Percentiles rank a stretch among this genome's conserved stretches.
These are phyloP conservation scores for Capromys pilorides DNA, from an alignment of 2,797 vertebrate genomes.

Conservation along the genomic window DNA sequence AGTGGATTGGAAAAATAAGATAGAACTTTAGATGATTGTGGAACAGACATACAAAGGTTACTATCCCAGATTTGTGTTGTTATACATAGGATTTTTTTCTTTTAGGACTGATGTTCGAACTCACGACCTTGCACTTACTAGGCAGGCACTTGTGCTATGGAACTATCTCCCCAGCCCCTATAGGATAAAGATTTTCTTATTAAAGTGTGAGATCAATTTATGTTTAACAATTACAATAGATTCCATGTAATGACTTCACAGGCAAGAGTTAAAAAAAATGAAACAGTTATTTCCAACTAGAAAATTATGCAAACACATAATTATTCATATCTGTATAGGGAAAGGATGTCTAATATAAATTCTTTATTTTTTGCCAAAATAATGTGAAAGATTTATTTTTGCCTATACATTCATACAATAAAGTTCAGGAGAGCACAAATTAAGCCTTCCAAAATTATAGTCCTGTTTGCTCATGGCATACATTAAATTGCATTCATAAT, in stretches of 20 bases:
- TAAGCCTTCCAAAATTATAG: constrained; percentile 52
- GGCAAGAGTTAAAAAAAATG: constrained; percentile 69
- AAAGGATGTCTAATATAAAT: constrained; percentile 72
- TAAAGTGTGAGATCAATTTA: constrained; percentile 57
- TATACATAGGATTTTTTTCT: background rate
- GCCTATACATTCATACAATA: constrained; percentile 34
- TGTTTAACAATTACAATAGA: constrained; percentile 55
- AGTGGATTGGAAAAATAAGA: constrained; percentile 3
- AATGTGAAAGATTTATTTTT: constrained; percentile 64
- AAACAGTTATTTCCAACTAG: constrained; percentile 71
- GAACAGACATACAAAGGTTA: background rate
- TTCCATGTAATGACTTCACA: constrained; percentile 49
- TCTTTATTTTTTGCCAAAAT: constrained; percentile 72
- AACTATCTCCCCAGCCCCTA: no score
- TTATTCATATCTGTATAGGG: constrained; percentile 74
- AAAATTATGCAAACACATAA: constrained; percentile 68
- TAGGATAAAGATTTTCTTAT: constrained; percentile 23
- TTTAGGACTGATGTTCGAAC: no score
- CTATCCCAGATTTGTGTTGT: background rate
- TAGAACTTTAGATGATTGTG: background rate
- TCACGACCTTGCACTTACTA: no score
- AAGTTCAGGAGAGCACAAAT: constrained; percentile 62
- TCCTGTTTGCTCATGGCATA: background rate
- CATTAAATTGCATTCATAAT: background rate
- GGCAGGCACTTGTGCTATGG: no score